Base-by-base conservation (phyloP, 2,888 invertebrate species). In the Heliothis peltigera region DNA sequence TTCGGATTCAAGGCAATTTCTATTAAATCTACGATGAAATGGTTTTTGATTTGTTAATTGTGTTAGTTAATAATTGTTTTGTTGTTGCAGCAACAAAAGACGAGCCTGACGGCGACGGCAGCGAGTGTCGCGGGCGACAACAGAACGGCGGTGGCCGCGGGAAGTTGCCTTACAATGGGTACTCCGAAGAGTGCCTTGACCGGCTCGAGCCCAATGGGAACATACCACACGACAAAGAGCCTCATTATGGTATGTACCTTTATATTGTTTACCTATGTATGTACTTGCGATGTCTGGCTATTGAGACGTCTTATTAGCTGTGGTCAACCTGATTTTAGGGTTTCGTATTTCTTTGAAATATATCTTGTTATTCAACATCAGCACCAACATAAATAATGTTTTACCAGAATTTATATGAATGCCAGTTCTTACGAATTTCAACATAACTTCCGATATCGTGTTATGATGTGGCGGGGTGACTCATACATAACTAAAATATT, bases 121-220 rank as follows among this genome's bases (percentile, higher is more conserved):
- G 91, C 61, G 93, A 93, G 82, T 92, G 92, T 79, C 91, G 92
- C 60, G 94, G 95, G 80, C 95, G 96, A 81, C 96, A 96, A 83
- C 95, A 96, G 88, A 96, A 96, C 90, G 92, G 95, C 79, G 95
- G 96, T 86, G 96, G 96, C 85, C 96, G 96, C 89, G 97, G 96
- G 89, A 98, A 98, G 96, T 96, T 98, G 92, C 97, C 98, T 78
- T 98, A 98, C 95, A 98, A 98, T 95, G 98, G 98, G 80, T 98
- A 98, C 96, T 98, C 98, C 65, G 98, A 98, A 89, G 98, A 98
- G 96, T 98, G 98, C 95, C 96, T 98, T 91, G 98, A 98, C 95
- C 96, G 98, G 90, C 96, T 98, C 88, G 98, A 98, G 95, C 98
- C 98, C 89, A 98, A 98, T 95, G 98, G 98, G 88, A 98, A 98